Conservation (phyloP, 2,113 vertebrate genomes). For the Caranx melampygus region DNA sequence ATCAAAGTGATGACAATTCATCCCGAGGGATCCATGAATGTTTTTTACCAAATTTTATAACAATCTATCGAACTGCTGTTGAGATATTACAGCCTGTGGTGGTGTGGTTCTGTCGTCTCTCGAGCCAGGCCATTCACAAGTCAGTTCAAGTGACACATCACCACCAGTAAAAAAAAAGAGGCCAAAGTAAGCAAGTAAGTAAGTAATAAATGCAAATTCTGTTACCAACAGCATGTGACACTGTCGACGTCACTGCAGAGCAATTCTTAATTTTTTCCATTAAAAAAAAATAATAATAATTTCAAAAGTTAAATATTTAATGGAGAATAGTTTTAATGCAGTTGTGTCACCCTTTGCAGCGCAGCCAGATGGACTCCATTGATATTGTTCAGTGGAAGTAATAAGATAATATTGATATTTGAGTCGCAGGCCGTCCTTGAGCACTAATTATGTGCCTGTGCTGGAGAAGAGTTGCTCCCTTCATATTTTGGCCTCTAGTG, state of each 20-base stretch:
- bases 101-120: background rate
- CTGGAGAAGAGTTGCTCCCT: slow-evolving; percentile 33
- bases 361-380: slow-evolving; percentile 21
- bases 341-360: slow-evolving; percentile 19
- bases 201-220: background rate
- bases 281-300: background rate
- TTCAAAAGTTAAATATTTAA: slow-evolving; percentile 13
- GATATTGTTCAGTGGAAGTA: slow-evolving; percentile 17
- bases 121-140: background rate
- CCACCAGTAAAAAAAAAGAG: background rate
- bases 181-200: background rate
- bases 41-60: background rate
- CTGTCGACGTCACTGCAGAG: background rate
- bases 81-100: background rate
- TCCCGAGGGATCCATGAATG: background rate
- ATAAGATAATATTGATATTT: slow-evolving; percentile 15
- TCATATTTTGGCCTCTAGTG: slow-evolving; percentile 59
- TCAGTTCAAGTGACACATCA: background rate
- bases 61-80: background rate
- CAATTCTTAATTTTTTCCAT: background rate
- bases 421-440: slow-evolving; percentile 22
- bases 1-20: background rate
- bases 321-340: slow-evolving; percentile 38
- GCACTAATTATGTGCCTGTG: slow-evolving; percentile 19
- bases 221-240: background rate